These are phyloP conservation scores for Ceratina australensis DNA, from an alignment of 1,140 invertebrate genomes.

Conservation along the genomic window DNA sequence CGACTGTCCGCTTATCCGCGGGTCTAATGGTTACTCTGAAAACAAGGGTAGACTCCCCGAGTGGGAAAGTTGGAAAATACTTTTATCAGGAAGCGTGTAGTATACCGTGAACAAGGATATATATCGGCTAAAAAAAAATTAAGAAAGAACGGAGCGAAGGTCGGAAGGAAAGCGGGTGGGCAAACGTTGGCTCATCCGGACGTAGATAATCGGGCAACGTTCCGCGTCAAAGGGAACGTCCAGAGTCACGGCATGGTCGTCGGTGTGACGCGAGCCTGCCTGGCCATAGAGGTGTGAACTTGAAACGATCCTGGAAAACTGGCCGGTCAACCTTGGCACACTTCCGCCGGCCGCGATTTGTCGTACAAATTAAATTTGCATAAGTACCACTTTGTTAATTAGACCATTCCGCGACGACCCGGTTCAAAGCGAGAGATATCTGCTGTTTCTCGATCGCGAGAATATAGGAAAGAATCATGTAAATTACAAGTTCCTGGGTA, in stretches of 20 bases:
- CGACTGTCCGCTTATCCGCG: neutral
- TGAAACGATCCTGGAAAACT: slow-evolving; percentile 40
- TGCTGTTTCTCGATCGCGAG: neutral
- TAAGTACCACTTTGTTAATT: slow-evolving; percentile 20
- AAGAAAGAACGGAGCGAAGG: no score
- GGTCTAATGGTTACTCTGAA: slow-evolving; percentile 7
- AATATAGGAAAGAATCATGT: no score
- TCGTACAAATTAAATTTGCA: slow-evolving; percentile 30
- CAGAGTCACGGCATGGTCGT: slow-evolving; percentile 16
- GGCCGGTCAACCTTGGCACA: slow-evolving; percentile 21
- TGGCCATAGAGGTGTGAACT: slow-evolving; percentile 15
- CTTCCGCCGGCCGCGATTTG: neutral
- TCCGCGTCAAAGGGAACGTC: slow-evolving; percentile 27
- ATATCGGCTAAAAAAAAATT: no score
- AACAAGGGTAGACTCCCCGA: neutral
- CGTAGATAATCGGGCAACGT: slow-evolving; percentile 24
- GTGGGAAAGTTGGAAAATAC: neutral
- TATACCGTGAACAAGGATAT: neutral
- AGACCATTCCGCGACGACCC: neutral
- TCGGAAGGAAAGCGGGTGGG: neutral
- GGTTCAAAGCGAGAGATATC: neutral
- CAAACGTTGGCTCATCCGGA: neutral
- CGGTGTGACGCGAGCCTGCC: neutral
- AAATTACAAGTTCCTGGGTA: no score
- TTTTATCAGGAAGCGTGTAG: neutral